Percentiles rank a stretch among this genome's conserved stretches.
These are phyloP conservation scores for Synergus japonicus DNA, from an alignment of 2,888 invertebrate genomes.

Conservation along the genomic window DNA sequence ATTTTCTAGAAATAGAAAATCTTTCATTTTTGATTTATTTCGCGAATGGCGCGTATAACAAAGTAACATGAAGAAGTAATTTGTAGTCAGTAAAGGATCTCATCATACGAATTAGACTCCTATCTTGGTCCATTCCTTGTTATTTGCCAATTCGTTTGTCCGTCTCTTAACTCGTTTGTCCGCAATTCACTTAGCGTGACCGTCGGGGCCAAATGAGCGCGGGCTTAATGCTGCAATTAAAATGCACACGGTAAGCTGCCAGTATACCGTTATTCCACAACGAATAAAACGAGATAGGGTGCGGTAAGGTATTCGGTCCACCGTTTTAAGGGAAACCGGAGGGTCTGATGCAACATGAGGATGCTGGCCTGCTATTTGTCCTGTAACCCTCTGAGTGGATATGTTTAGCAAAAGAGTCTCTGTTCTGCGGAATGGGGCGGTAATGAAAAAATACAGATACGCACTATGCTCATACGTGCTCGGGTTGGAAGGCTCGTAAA, in stretches of 20 bases:
- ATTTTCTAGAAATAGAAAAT: too few species aligned
- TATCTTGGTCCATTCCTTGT: constrained; percentile 20
- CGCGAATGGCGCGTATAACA: too few species aligned
- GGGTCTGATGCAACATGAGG: constrained; percentile 57
- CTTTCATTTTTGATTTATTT: too few species aligned
- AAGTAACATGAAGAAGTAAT: neutral
- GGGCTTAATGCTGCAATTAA: constrained; percentile 71
- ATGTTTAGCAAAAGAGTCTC: constrained; percentile 39
- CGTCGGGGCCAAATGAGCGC: constrained; percentile 58
- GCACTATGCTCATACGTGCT: neutral
- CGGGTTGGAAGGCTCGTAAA: constrained; percentile 8
- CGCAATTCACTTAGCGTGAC: constrained; percentile 50
- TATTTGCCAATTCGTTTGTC: constrained; percentile 51
- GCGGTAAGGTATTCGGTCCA: constrained; percentile 41
- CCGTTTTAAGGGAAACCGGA: constrained; percentile 56
- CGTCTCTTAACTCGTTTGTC: constrained; percentile 39
- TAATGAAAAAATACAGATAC: constrained; percentile 4
- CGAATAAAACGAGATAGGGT: constrained; percentile 60
- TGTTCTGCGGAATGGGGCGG: neutral
- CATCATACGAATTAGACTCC: constrained; percentile 25
- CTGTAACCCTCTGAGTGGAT: constrained; percentile 38
- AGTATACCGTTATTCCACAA: constrained; percentile 63
- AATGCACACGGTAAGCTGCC: constrained; percentile 70
- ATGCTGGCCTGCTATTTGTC: constrained; percentile 55
- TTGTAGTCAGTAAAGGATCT: neutral